Base-by-base conservation (phyloP, 2,888 invertebrate species). In the Phoronis australis region DNA sequence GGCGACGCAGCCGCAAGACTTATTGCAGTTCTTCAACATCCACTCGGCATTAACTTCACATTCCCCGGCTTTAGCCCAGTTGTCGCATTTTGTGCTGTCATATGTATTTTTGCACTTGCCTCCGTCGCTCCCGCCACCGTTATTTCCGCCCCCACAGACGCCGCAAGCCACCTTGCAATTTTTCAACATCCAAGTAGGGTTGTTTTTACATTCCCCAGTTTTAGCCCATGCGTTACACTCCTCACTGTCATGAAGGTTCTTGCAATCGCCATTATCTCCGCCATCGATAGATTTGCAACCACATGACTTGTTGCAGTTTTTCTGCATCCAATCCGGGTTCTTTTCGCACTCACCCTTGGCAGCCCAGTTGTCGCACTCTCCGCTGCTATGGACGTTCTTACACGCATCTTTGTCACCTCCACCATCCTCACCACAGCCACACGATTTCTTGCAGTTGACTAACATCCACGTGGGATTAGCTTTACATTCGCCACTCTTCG, bases 401-500 rank as follows among this genome's bases (percentile, higher is more conserved):
- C 23, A 25, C 21, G 45, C 45, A n/a, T 27, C 42, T 15, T n/a
- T 37, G n/a, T 25, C 42, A 4, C 42, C 43, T 15, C 46, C 22
- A 31, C 39, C 31, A 18, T 38, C 39, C 2, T 20, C 40, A 38
- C 64, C 62, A 5, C 37, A 35, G 4, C 52, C 51, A 45, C 66
- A 66, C 0, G 64, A 51, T 26, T 50, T 56, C 35, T 48, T 51
- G 31, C 66, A 66, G 50, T 61, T 51, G 9, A 39, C 44, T 23
- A 25, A 47, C 66, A 66, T 66, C 61, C 62, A 66, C 1, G 47
- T 51, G 1, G 55, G 37, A 46, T 61, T 59, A 4, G 42, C 47
- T 5, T 50, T 41, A 44, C 65, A 65, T 27, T 64, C 59, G 23
- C 55, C 51, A 23, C 52, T 52, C 35, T 54, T 42, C 1, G 56